Base-by-base conservation (phyloP, 2,888 invertebrate species). In the Phengaris arion region DNA sequence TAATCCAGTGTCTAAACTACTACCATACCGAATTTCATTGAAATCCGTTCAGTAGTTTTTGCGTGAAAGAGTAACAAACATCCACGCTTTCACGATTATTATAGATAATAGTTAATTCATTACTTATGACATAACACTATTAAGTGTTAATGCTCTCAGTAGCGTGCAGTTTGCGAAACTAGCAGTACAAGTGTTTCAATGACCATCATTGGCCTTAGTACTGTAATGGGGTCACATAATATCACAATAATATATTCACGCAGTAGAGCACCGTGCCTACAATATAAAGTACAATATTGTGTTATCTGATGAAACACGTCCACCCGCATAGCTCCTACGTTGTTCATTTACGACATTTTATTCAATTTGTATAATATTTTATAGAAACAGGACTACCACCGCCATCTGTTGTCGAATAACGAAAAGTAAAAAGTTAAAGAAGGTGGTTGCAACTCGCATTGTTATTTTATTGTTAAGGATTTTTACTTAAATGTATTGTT, bases 351-450 rank as follows among this genome's bases (percentile, higher is more conserved):
- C 64, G 35, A 64, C 46, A 15, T 69, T 69, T 69, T 69, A 46
- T 69, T 69, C 48, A 48, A 48, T 69, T 69, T 69, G 48, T 69
- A 69, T 9, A 69, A 69, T 69, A 69, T 69, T 64, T 64, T 64
- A 64, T 64, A 64, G 64, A 64, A 45, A 64, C 12, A 64, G 13
- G 35, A 64, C 35, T 7, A 51, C 10, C 15, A 70, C 70, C 10
- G 70, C 70, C 70, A 70, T 70, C 70, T 70, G 51, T 52, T 22
- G 52, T 22, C 52, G 70, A 70, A 70, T 70, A 70, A 52, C n/a
- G n/a, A 9, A 15, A 15, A 48, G 52, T 52, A 52, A 57, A 45
- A 45, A 22, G 15, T 15, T 22, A 48, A 4, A 46, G 4, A 6
- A 46, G 48, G 6, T 48, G 48, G 48, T 48, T 48, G 8, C 6